These are phyloP conservation scores for Archegozetes longisetosus DNA, from an alignment of 1,140 invertebrate genomes.

Conservation along the genomic window DNA sequence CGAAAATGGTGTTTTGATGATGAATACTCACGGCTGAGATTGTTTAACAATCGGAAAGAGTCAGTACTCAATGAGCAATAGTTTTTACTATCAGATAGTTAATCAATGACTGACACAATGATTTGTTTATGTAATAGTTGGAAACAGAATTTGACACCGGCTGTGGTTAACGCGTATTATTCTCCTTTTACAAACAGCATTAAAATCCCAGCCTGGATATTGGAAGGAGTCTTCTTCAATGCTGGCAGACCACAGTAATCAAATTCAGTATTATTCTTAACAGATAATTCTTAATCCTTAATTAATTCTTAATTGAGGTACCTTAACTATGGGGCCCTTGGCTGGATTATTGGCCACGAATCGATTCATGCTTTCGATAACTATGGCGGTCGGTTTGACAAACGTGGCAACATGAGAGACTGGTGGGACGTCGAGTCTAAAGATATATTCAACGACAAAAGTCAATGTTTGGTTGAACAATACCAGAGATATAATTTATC, in stretches of 20 bases:
- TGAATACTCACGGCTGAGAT: conserved; percentile 53
- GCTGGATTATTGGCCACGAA: conserved; percentile 4
- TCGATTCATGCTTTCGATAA: background rate
- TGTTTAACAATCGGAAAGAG: conserved; percentile 62
- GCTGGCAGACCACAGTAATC: background rate
- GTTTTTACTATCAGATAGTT: background rate
- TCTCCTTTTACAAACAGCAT: background rate
- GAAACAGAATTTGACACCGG: background rate
- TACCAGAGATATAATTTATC: conserved; percentile 47
- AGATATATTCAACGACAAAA: conserved; percentile 49
- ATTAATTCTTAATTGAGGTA: conserved; percentile 1
- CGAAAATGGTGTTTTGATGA: conserved; percentile 54
- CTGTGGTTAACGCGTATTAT: background rate
- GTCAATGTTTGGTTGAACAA: conserved; percentile 71
- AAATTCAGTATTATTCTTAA: background rate
- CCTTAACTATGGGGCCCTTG: background rate
- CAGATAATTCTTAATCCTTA: background rate
- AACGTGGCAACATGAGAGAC: conserved; percentile 62
- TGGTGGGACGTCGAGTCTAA: conserved; percentile 72
- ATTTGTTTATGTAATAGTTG: background rate
- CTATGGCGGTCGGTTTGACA: conserved; percentile 43
- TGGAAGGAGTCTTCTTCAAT: background rate
- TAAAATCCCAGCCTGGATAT: background rate
- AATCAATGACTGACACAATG: background rate
- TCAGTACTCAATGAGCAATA: too few relatives aligned